phyloP scores from a whole-genome alignment of 92 coral and sea anemone species.

The Epizoanthus ramosus region DNA sequence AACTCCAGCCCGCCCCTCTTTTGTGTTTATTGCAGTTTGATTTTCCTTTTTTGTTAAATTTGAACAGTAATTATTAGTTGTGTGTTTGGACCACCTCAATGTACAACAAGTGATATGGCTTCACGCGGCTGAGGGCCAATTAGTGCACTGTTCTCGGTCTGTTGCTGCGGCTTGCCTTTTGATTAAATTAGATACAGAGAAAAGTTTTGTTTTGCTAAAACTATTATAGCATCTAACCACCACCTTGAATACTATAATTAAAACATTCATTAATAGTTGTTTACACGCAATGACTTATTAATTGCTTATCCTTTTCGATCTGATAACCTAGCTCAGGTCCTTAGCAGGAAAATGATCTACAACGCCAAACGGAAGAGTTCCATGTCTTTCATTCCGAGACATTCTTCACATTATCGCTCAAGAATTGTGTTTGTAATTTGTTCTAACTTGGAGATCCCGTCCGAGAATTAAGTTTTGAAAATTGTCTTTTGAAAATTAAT shows the following conservation, averaged over 20 bases:
- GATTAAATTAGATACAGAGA: slow-evolving; percentile 31
- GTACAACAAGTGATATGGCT: background rate
- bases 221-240: slow-evolving; percentile 5
- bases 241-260: background rate
- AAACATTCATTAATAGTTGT: slow-evolving; percentile 17
- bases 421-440: too few species aligned
- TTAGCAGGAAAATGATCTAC: background rate
- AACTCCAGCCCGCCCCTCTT: too few species aligned
- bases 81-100: slow-evolving; percentile 20
- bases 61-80: background rate
- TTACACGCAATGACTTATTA: slow-evolving; percentile 22
- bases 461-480: too few species aligned
- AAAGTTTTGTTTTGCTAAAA: slow-evolving; percentile 24
- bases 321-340: slow-evolving; percentile 2
- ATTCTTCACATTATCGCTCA: background rate
- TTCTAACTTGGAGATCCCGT: too few species aligned
- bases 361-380: background rate
- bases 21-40: too few species aligned
- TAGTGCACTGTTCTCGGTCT: background rate
- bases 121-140: background rate
- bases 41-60: background rate
- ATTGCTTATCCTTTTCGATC: slow-evolving; percentile 4
- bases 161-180: background rate
- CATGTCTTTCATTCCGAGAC: background rate
- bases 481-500: too few species aligned